Base-by-base conservation (phyloP, 2,113 vertebrate genomes). In the Scartelaos histophorus region DNA sequence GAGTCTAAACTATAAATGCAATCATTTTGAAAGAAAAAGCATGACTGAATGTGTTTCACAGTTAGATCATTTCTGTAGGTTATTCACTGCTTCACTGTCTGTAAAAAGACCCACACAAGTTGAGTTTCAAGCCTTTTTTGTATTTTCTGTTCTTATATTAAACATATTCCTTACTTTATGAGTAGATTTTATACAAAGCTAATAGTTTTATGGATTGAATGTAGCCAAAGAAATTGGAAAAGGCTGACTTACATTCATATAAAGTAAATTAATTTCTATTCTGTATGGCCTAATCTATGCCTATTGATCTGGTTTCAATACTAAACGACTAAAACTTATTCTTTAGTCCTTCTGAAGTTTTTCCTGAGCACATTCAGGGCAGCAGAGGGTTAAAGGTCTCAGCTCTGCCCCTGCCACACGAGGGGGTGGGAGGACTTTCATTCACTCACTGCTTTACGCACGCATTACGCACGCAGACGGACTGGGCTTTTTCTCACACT, bases 381-480 rank as follows among this genome's bases (percentile, higher is more conserved):
- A 83, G 43, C 49, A 69, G 5, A 54, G 73, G 74, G 86, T 88
- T 83, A 84, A 86, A 53, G 21, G 56, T 29, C 64, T 25, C 13
- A 12, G 7, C 19, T 38, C 67, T 49, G 11, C 72, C 49, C 29
- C 67, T 49, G 11, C 72, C 49, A 22, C 71, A 35, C 43, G 61
- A 67, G 66, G 79, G 82, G 79, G 65, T 12, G 65, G 46, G 74
- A 76, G 45, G 69, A 10, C 25, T n/a, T 65, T 11, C 38, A n/a
- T 65, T 66, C 45, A 53, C 19, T 49, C 49, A 6, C 17, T 5
- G 17, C 0, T 35, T 9, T 19, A 21, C 21, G 46, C 22, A 47
- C 46, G 49, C 49, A 19, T 1, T 38, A 45, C 38, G 49, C 13
- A 53, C 54, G 4, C 38, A 38, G 10, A 12, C 16, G 24, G 7